These are phyloP conservation scores for Drosophila ananassae DNA, from an alignment of 1,140 invertebrate genomes.

Conservation along the genomic window DNA sequence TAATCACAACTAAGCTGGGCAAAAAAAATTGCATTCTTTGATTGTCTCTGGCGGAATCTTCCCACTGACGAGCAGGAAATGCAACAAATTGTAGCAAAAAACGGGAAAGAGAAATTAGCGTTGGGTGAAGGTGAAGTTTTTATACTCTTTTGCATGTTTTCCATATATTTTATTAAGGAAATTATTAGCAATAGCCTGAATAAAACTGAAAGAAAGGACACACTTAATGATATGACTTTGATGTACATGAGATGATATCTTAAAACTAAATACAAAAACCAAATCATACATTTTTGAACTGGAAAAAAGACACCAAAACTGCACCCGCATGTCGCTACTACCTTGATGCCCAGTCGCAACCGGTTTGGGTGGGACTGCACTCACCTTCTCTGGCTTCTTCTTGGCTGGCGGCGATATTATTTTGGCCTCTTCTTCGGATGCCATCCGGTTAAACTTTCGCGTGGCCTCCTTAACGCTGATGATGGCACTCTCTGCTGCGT, in stretches of 20 bases:
- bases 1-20: slow-evolving; percentile 46
- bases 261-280: no score
- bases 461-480: slow-evolving; percentile 96
- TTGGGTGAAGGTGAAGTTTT: neutral
- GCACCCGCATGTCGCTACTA: slow-evolving; percentile 8
- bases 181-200: no score
- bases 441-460: slow-evolving; percentile 96
- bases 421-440: slow-evolving; percentile 89
- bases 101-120: neutral
- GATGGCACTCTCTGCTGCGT: slow-evolving; percentile 86
- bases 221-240: no score
- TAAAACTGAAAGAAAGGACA: neutral
- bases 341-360: slow-evolving; percentile 17
- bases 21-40: slow-evolving; percentile 24
- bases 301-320: neutral
- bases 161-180: neutral
- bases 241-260: no score
- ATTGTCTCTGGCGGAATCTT: slow-evolving; percentile 33
- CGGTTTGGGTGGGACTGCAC: slow-evolving; percentile 39
- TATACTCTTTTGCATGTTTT: neutral
- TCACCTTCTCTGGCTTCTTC: slow-evolving; percentile 87
- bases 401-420: slow-evolving; percentile 86
- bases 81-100: slow-evolving; percentile 25
- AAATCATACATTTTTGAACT: neutral
- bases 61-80: slow-evolving; percentile 56